Percentiles rank a stretch among this genome's conserved stretches.
These are phyloP conservation scores for Rachycentron canadum DNA, from an alignment of 2,797 vertebrate genomes.

Conservation along the genomic window DNA sequence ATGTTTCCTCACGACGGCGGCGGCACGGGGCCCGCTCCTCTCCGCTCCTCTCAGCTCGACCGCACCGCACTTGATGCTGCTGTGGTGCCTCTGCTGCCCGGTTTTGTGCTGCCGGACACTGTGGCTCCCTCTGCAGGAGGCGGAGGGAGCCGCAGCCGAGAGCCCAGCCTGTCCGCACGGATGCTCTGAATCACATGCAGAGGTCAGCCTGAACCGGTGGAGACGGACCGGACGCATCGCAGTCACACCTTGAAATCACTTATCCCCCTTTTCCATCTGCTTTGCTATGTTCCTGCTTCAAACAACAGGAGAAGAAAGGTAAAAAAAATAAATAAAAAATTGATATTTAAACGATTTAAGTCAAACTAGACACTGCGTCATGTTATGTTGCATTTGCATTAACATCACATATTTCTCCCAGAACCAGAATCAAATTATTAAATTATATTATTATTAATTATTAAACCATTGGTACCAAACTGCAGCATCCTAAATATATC, in stretches of 20 bases:
- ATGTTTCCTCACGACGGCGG: conserved; percentile 54
- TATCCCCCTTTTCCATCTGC: no score
- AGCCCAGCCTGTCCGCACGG: not conserved
- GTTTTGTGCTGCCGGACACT: conserved; percentile 16
- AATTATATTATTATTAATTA: no score
- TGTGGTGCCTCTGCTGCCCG: conserved; percentile 36
- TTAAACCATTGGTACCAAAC: not conserved
- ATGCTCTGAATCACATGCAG: not conserved
- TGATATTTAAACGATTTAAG: not conserved
- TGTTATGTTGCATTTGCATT: not conserved
- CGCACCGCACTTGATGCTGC: conserved; percentile 65
- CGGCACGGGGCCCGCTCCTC: conserved; percentile 23
- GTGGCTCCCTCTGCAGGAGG: conserved; percentile 60
- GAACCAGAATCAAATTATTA: no score
- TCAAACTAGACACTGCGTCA: not conserved
- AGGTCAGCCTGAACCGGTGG: not conserved
- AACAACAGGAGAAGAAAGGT: not conserved
- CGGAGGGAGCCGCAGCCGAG: conserved; percentile 12
- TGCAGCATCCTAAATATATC: not conserved
- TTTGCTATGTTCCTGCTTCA: not conserved
- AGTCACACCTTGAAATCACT: not conserved
- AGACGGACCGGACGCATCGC: not conserved
- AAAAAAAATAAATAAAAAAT: no score
- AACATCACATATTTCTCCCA: not conserved
- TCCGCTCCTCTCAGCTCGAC: conserved; percentile 46